Evolutionary conservation across 2,113 vertebrate genomes (phyloP).

Genomic region (Pseudolaguvia tuberculata): DNA sequence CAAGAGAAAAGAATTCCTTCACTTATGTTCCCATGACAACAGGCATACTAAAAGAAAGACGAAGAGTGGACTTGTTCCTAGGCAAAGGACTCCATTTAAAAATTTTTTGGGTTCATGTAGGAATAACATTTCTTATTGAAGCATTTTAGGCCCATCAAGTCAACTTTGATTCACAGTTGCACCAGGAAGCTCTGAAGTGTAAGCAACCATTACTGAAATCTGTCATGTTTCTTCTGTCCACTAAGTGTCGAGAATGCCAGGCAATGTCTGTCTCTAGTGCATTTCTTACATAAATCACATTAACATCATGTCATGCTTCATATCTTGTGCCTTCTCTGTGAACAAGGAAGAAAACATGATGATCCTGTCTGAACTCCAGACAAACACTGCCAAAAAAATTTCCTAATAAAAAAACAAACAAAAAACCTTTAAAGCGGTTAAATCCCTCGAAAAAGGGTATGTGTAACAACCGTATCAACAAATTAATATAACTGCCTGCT

Average conservation of each 20-base stretch:
- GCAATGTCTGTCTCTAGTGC: constrained; percentile 33
- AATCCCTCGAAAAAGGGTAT: not conserved
- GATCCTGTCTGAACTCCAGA: not conserved
- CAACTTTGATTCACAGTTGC: not conserved
- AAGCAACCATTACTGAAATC: not conserved
- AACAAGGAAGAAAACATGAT: constrained; percentile 41
- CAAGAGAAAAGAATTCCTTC: constrained; percentile 29
- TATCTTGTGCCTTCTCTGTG: constrained; percentile 46
- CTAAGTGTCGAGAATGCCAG: not conserved
- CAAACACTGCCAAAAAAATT: not conserved
- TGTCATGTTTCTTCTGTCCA: constrained; percentile 8
- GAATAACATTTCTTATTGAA: not conserved
- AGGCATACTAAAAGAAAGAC: constrained; percentile 36
- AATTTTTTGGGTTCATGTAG: constrained; percentile 8
- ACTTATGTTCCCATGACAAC: constrained; percentile 63
- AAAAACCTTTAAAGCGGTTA: not conserved
- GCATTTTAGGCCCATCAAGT: constrained; percentile 4
- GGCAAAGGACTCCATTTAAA: constrained; percentile 20
- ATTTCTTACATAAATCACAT: constrained; percentile 60
- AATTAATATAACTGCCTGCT: not conserved
- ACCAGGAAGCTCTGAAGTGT: not conserved
- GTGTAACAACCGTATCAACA: not conserved
- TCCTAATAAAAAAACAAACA: not conserved
- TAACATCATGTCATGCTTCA: constrained; percentile 52
- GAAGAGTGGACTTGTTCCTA: constrained; percentile 34